Evolutionary conservation across 1,140 invertebrate genomes (phyloP), one percentile per base, ranked within the genome.

Genomic region (Bombus pyrosoma): DNA sequence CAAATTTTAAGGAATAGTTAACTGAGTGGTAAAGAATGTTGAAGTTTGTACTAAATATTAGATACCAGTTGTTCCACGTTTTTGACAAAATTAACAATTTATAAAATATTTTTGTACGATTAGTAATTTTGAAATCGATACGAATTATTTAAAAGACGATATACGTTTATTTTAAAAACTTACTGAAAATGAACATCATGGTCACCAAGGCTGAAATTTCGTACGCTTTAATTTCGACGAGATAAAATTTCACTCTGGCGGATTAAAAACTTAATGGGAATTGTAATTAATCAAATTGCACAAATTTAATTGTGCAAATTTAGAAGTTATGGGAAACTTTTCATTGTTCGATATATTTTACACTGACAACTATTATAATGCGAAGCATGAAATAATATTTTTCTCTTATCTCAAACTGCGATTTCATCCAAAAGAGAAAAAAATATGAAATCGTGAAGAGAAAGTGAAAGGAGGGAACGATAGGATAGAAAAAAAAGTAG

Each of bases 361-460:
- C 64, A 18, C 15, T 34, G 2, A 2, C 15, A 66, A 12, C 10
- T n/a, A 18, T 32, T 0, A 66, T 15, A 18, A 64, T 15, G 13
- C 32, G 1, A 32, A 15, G 12, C 3, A 8, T 32, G 15, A 32
- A 66, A 32, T 32, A 66, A 32, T 18, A 18, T 34, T 18, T 34
- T 34, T 66, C n/a, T n/a, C 28, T 9, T 22, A 18, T 34, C 6
- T n/a, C 15, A 10, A 68, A 37, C 3, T 18, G 32, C 18, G 9
- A 68, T 68, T 22, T 68, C 34, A 3, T 32, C 1, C 0, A 0
- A 18, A 66, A 66, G 57, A 32, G 41, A 47, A 34, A 22, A 34
- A 69, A n/a, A 34, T 75, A 80, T 78, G 72, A 88, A 89, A 87
- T 78, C 73, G 37, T 1, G 53, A 34, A 39, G 6, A 81, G 68